Base-by-base conservation (phyloP, 1,140 invertebrate genomes). In the Sarcophaga bullata region DNA sequence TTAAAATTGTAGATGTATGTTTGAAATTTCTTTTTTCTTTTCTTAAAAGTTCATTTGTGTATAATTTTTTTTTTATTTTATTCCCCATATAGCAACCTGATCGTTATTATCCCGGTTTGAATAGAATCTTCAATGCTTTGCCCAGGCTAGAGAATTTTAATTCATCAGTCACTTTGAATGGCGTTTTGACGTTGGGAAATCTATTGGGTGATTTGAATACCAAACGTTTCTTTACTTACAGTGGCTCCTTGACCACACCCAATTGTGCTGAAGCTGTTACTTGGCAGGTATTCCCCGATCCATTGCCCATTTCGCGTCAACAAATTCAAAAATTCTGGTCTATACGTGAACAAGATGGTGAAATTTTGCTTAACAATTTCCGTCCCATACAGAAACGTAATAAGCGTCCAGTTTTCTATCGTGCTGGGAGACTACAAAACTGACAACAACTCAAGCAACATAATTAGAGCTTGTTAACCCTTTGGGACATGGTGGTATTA, bases 201-300 rank as follows among this genome's bases (percentile, higher is more conserved):
- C 75, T 89, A 8, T 37, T 89, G 83, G 88, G 85, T 8, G 81
- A 84, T 58, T 80, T 87, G 9, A 17, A 81, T 1, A 86, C 85
- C 5, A 82, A 75, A 47, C 46, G 84, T 46, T 89, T 86, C 37
- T 89, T 75, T 13, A 72, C 88, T 3, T 89, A 89, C 37, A 84
- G 84, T 25, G 88, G 97, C 6, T 98, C 97, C 11, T 90, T 98
- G 13, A 98, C 97, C 0, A 98, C 88, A 15, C 88, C 88, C 2
- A 84, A 86, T 37, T 89, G 88, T 25, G 85, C 88, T 10, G 87
- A 89, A 81, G 68, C 86, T 9, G 88, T 89, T 0, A 87, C 86
- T 0, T 89, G 88, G 88, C 85, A 83, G 25, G 88, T 89, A 0
- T 89, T 89, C 8, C 76, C 73, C 10, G 84, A 86, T 25, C 50